Conservation (phyloP, 92 coral and sea anemone genomes). For the Porites evermanni region DNA sequence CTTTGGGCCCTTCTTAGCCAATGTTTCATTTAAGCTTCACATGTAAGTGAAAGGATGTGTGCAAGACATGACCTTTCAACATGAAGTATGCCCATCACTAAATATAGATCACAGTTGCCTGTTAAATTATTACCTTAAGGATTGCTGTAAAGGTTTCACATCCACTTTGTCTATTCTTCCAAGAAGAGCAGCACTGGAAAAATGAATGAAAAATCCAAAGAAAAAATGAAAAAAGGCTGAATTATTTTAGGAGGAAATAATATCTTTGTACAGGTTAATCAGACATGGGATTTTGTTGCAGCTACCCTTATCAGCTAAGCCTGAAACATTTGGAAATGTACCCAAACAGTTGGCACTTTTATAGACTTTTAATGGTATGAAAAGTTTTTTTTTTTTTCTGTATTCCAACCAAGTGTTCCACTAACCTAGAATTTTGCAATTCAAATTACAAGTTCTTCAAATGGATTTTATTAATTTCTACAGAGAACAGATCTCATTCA, state of each 20-base stretch:
- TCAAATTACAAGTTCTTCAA: too few relatives aligned
- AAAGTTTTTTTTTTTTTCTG: too few relatives aligned
- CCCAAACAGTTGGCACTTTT: too few relatives aligned
- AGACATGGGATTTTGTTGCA: too few relatives aligned
- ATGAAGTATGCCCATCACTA: not conserved
- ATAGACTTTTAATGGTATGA: too few relatives aligned
- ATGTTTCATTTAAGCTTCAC: too few relatives aligned
- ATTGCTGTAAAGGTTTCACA: slow-evolving; percentile 79
- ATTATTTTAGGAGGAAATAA: not conserved
- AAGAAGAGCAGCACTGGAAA: slow-evolving; percentile 31
- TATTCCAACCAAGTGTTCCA: not conserved
- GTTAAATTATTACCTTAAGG: slow-evolving; percentile 66
- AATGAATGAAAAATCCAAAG: not conserved
- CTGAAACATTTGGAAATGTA: too few relatives aligned
- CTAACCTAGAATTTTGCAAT: not conserved
- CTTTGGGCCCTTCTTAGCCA: too few relatives aligned
- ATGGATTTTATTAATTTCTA: too few relatives aligned
- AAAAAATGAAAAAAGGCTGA: not conserved
- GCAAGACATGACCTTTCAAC: slow-evolving; percentile 67
- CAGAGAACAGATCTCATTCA: too few relatives aligned
- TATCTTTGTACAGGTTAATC: too few relatives aligned
- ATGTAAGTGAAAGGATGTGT: not conserved
- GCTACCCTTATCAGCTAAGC: too few relatives aligned
- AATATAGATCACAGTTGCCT: not conserved
- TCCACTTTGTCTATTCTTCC: slow-evolving; percentile 71